Evolutionary conservation across 2,888 invertebrate species (phyloP).

Genomic region (Rambutsinella grinnellia): DNA sequence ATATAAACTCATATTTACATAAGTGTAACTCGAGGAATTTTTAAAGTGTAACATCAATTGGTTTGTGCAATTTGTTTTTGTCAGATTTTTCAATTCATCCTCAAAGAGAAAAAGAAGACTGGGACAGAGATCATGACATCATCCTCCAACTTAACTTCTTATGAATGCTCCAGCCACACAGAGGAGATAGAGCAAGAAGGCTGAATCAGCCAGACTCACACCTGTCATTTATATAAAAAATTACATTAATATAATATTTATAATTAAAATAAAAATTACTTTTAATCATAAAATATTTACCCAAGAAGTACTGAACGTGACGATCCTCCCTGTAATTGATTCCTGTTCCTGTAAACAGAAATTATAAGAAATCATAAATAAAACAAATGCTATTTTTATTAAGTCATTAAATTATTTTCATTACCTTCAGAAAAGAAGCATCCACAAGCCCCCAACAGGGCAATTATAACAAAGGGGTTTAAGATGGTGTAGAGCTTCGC

Average conservation of each 20-base stretch:
- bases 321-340: slow-evolving; percentile 40
- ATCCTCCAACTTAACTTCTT: slow-evolving; percentile 43
- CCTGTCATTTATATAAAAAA: neutral
- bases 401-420: neutral
- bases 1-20: too few relatives aligned
- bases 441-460: slow-evolving; percentile 44
- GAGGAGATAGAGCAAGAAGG: slow-evolving; percentile 56
- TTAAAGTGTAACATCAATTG: too few relatives aligned
- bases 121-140: slow-evolving; percentile 38
- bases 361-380: slow-evolving; percentile 15
- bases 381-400: too few relatives aligned
- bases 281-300: neutral
- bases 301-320: slow-evolving; percentile 49
- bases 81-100: neutral
- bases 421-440: slow-evolving; percentile 47
- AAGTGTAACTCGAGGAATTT: too few relatives aligned
- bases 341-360: slow-evolving; percentile 15
- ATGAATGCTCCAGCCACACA: slow-evolving; percentile 60
- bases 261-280: too few relatives aligned
- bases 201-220: slow-evolving; percentile 48
- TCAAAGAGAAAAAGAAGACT: neutral
- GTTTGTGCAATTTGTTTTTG: neutral
- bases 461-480: slow-evolving; percentile 57
- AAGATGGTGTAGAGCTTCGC: slow-evolving; percentile 59
- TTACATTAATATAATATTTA: too few relatives aligned